Evolutionary conservation across 2,797 vertebrate species (phyloP).

Genomic region (Hippoglossus hippoglossus): DNA sequence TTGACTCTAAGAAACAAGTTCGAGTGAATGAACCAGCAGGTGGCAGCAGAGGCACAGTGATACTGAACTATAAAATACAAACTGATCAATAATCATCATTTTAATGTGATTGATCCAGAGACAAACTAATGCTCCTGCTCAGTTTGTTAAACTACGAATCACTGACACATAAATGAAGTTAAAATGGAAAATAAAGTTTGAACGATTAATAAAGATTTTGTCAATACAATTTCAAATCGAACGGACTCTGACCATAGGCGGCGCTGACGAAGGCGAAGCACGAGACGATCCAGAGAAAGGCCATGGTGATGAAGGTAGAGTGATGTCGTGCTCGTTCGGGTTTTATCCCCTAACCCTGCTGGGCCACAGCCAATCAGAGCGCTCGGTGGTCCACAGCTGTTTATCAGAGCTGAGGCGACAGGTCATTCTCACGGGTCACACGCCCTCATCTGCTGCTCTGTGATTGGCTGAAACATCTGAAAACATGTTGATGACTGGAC

Average conservation of each 20-base stretch:
- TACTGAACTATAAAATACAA: too few species aligned
- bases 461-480: constrained; percentile 45
- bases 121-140: too few species aligned
- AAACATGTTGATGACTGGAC: not conserved
- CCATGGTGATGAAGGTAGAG: constrained; percentile 67
- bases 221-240: not conserved
- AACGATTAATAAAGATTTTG: too few species aligned
- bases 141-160: too few species aligned
- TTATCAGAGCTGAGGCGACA: constrained; percentile 47
- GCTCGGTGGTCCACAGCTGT: constrained; percentile 21
- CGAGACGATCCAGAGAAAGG: constrained; percentile 81
- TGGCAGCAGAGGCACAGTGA: too few species aligned
- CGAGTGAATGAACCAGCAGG: too few species aligned
- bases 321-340: not conserved
- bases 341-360: constrained; percentile 53
- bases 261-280: constrained; percentile 80
- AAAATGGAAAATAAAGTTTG: too few species aligned
- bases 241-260: constrained; percentile 71
- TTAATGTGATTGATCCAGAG: too few species aligned
- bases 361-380: constrained; percentile 59
- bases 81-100: too few species aligned
- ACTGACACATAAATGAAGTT: too few species aligned
- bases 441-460: not conserved
- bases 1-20: too few species aligned
- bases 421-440: constrained; percentile 33